Percentiles rank a stretch among this genome's conserved stretches.
Conservation (phyloP, 1,140 invertebrate genomes). For the Hydropsyche tenuis region DNA sequence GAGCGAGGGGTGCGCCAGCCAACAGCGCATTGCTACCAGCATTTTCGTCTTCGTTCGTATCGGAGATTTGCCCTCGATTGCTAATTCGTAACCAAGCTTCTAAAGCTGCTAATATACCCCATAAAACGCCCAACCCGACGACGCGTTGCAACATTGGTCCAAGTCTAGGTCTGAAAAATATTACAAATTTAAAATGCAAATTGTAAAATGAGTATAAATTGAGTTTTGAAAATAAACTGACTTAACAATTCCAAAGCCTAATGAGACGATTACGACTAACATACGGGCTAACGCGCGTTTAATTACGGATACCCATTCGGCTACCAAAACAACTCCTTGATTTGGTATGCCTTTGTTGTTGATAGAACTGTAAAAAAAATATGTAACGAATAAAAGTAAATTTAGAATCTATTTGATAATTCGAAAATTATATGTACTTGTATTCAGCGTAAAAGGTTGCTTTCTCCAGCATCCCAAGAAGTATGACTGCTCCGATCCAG, state of each 20-base stretch:
- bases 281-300: conserved; percentile 91
- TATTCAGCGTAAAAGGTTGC: conserved; percentile 92
- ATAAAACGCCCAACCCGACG: conserved; percentile 80
- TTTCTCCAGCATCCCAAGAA: conserved; percentile 84
- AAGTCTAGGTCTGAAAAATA: conserved; percentile 73
- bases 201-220: not conserved
- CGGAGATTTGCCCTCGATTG: conserved; percentile 52
- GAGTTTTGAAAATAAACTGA: conserved; percentile 58
- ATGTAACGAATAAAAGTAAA: not conserved
- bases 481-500: conserved; percentile 91
- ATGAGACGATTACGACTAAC: conserved; percentile 90
- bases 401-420: not conserved
- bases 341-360: conserved; percentile 77
- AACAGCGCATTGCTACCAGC: conserved; percentile 71
- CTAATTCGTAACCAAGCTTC: conserved; percentile 83
- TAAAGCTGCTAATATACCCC: conserved; percentile 81
- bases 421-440: conserved; percentile 43
- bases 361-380: conserved; percentile 66
- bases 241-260: conserved; percentile 96
- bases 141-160: conserved; percentile 86
- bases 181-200: not conserved
- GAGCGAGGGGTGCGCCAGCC: conserved; percentile 75
- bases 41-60: conserved; percentile 64
- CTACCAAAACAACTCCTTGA: conserved; percentile 74
- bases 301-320: conserved; percentile 83